phyloP scores from a whole-genome alignment of 2,113 vertebrate genomes.

The Macheiramphus alcinus region DNA sequence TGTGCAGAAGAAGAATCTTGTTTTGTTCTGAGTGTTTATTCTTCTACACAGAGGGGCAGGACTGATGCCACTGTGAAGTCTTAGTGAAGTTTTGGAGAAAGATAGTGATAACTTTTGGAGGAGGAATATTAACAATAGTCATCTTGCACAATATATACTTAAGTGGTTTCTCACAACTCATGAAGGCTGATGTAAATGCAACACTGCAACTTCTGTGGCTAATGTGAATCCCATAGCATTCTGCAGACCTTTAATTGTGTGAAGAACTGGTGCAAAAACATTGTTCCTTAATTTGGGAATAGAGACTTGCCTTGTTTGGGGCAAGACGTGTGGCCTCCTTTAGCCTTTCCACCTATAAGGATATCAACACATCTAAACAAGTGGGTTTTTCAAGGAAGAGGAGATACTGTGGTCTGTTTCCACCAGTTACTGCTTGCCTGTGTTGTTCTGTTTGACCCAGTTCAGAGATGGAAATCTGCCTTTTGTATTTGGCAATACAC shows the following conservation, averaged over 20 bases:
- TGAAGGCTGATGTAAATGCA: background rate
- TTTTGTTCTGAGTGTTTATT: background rate
- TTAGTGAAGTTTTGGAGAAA: background rate
- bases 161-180: background rate
- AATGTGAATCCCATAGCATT: background rate
- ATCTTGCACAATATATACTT: background rate
- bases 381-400: background rate
- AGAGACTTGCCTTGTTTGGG: background rate
- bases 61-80: background rate
- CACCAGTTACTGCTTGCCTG: background rate
- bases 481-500: background rate
- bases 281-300: background rate
- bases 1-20: background rate
- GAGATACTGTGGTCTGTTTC: accelerated
- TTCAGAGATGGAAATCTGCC: background rate
- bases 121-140: background rate
- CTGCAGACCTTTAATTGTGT: background rate
- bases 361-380: background rate
- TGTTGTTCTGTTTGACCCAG: background rate
- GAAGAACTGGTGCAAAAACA: background rate
- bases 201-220: background rate
- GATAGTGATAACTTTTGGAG: background rate
- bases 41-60: background rate
- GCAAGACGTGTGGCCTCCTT: background rate
- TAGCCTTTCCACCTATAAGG: background rate